Evolutionary conservation across 2,797 vertebrate genomes (phyloP).

Genomic region (Megaceryle alcyon): DNA sequence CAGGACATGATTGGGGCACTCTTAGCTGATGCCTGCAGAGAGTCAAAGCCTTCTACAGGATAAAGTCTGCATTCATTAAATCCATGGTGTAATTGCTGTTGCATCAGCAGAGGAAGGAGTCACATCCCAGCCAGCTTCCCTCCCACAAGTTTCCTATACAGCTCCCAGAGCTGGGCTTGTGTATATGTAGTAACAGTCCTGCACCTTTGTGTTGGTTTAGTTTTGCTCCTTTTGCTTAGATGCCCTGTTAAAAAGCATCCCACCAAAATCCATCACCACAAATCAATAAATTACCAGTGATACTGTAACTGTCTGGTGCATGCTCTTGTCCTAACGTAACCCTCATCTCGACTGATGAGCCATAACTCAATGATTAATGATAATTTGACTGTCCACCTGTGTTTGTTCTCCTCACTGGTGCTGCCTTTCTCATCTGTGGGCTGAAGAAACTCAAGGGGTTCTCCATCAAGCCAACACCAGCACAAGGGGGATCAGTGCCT

Average conservation of each 20-base stretch:
- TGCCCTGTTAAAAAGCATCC: not conserved
- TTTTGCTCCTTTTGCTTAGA: not conserved
- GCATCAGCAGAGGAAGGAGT: not conserved
- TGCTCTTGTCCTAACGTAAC: not conserved
- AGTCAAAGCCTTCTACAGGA: not conserved
- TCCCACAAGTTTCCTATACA: not conserved
- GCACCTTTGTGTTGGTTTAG: not conserved
- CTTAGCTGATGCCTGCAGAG: not conserved
- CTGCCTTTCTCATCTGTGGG: fast-evolving
- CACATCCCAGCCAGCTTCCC: not conserved
- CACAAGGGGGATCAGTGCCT: not conserved
- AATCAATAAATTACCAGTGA: not conserved
- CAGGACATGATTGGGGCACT: not conserved
- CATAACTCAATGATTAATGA: not conserved
- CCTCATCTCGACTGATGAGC: not conserved
- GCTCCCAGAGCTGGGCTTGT: not conserved
- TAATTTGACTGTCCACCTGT: not conserved
- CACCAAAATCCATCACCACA: not conserved
- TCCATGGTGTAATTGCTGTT: not conserved
- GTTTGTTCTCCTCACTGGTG: not conserved
- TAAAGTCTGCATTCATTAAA: not conserved
- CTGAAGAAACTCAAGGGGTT: not conserved
- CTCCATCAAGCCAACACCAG: not conserved
- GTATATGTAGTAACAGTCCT: not conserved
- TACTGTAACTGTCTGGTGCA: not conserved